Conservation (phyloP, 2,888 invertebrate species). For the Marronus borbonicus region DNA sequence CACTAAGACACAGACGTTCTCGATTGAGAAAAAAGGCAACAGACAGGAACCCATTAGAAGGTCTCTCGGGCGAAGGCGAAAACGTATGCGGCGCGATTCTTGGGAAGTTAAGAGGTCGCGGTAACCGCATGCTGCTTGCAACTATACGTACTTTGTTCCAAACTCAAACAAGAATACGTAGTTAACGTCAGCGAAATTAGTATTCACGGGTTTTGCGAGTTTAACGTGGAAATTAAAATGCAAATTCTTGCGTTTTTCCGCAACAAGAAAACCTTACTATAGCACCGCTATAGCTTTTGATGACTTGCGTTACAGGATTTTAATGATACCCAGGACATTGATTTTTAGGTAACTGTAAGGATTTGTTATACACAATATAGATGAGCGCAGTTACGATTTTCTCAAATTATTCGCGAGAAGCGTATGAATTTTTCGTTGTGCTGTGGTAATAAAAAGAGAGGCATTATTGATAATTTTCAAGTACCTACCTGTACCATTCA, state of each 20-base stretch:
- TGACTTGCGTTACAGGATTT: conserved; percentile 5
- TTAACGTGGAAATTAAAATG: conserved; percentile 44
- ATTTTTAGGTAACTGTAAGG: background rate
- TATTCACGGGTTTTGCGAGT: conserved; percentile 31
- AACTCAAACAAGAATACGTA: conserved; percentile 29
- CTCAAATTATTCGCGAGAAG: too few species aligned
- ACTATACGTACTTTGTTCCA: conserved; percentile 19
- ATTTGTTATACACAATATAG: too few species aligned
- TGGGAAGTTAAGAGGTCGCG: conserved; percentile 18
- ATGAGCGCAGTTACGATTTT: too few species aligned
- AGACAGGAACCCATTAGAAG: conserved; percentile 18
- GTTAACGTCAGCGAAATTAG: conserved; percentile 36
- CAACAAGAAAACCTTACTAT: background rate
- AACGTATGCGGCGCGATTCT: conserved; percentile 13
- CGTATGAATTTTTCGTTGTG: too few species aligned
- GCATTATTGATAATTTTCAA: too few species aligned
- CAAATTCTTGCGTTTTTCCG: conserved; percentile 35
- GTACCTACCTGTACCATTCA: too few species aligned
- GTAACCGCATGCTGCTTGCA: background rate
- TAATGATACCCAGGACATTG: conserved; percentile 12
- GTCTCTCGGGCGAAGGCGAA: conserved; percentile 2
- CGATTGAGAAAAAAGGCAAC: conserved; percentile 10
- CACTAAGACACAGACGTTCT: conserved; percentile 29
- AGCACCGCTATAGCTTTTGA: background rate
- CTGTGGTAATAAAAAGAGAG: too few species aligned